Percentiles rank a stretch among this genome's conserved stretches.
Evolutionary conservation across 1,140 invertebrate species (phyloP).

Genomic region (Drosophila kanapiae): DNA sequence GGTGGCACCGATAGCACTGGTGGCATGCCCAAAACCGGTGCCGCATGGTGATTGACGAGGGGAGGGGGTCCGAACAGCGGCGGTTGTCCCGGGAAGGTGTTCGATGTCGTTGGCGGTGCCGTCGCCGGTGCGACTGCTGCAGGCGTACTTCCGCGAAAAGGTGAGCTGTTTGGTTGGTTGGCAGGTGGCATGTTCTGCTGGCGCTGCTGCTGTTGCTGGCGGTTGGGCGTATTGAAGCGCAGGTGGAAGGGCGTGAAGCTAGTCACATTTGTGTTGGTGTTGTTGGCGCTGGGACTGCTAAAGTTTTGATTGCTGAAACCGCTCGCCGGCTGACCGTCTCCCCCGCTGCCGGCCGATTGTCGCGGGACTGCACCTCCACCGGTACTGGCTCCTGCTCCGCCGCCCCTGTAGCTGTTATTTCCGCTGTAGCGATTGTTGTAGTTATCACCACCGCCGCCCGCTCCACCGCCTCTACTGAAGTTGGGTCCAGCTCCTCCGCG

Average conservation of each 20-base stretch:
- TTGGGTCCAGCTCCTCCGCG: constrained; percentile 85
- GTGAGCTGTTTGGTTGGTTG: constrained; percentile 11
- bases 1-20: constrained; percentile 65
- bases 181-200: constrained; percentile 32
- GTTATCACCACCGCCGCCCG: constrained; percentile 78
- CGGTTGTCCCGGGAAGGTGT: constrained; percentile 37
- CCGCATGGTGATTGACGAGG: constrained; percentile 18
- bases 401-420: constrained; percentile 75
- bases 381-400: constrained; percentile 62
- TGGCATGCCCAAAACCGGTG: constrained; percentile 33
- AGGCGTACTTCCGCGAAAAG: constrained; percentile 24
- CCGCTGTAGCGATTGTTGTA: constrained; percentile 85
- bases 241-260: constrained; percentile 75
- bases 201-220: constrained; percentile 61
- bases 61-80: constrained; percentile 31
- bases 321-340: constrained; percentile 2
- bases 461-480: constrained; percentile 83
- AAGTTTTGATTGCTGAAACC: constrained; percentile 56
- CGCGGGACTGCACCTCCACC: constrained; percentile 73
- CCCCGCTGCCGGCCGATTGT: constrained; percentile 21
- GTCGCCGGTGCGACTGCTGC: not conserved
- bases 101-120: constrained; percentile 19
- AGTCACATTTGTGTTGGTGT: constrained; percentile 21
- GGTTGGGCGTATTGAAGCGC: constrained; percentile 71
- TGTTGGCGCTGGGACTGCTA: constrained; percentile 48